These are phyloP conservation scores for Pseudorasbora parva DNA, from an alignment of 2,113 vertebrate genomes.

Conservation along the genomic window DNA sequence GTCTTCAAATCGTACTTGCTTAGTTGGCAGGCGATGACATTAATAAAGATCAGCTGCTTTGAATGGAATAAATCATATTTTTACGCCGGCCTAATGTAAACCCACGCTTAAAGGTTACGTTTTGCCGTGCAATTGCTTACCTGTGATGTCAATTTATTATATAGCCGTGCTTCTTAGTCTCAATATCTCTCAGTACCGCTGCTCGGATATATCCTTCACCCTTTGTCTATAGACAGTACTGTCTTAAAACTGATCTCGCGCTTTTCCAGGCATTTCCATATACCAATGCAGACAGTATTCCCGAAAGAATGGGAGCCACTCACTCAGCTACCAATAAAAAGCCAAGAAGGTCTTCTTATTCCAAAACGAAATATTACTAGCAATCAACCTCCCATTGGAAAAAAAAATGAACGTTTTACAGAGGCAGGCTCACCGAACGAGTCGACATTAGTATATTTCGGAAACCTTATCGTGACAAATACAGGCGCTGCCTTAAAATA, in stretches of 20 bases:
- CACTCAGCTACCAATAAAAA: conserved; percentile 98
- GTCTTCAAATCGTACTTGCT: conserved; percentile 65
- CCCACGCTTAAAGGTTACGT: conserved; percentile 89
- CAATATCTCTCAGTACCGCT: conserved; percentile 84
- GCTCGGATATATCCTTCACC: conserved; percentile 93
- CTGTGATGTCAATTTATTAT: conserved; percentile 97
- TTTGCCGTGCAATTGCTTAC: conserved; percentile 97
- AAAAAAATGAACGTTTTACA: conserved; percentile 71
- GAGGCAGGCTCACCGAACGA: conserved; percentile 73
- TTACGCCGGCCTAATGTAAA: conserved; percentile 81
- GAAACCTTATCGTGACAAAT: conserved; percentile 93
- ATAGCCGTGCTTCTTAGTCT: conserved; percentile 86
- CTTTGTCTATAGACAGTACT: conserved; percentile 97
- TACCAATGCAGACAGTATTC: conserved; percentile 93
- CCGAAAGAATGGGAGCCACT: conserved; percentile 95
- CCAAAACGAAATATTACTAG: conserved; percentile 76
- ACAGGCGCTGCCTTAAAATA: conserved; percentile 93
- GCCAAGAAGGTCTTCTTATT: conserved; percentile 84
- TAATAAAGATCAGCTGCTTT: conserved; percentile 81
- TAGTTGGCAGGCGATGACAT: conserved; percentile 72
- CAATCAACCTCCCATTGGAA: conserved; percentile 79
- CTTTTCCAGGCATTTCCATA: conserved; percentile 96
- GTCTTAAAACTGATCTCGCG: conserved; percentile 99
- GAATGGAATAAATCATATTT: conserved; percentile 86
- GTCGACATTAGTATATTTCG: conserved; percentile 83